Evolutionary conservation across 2,797 vertebrate genomes (phyloP).

Genomic region (Acrocephalus scirpaceus): DNA sequence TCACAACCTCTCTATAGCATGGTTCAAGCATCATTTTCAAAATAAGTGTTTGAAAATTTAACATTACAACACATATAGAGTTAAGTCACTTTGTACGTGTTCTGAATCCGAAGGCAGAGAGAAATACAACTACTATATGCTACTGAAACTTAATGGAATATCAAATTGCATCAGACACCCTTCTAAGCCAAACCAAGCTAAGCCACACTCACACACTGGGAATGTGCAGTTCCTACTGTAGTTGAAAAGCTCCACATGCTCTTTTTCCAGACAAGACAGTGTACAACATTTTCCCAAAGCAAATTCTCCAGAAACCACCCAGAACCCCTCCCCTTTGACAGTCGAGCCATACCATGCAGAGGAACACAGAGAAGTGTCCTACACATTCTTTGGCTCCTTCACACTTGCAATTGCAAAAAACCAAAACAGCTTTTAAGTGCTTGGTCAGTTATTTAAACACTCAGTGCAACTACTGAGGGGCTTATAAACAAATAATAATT

Average conservation of each 20-base stretch:
- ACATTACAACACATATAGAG: neutral
- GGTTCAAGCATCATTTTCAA: neutral
- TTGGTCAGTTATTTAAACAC: neutral
- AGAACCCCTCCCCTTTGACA: neutral
- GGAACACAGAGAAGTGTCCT: neutral
- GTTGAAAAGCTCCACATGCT: neutral
- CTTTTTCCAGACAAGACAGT: neutral
- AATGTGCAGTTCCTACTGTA: neutral
- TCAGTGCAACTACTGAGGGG: neutral
- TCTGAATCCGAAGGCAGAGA: neutral
- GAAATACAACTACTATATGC: neutral
- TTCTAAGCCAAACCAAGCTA: neutral
- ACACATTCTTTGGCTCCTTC: neutral
- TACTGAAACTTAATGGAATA: neutral
- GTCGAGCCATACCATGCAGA: neutral
- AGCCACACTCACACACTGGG: neutral
- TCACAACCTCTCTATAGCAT: neutral
- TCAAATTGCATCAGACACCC: neutral
- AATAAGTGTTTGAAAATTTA: neutral
- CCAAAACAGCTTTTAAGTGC: neutral
- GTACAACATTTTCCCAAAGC: neutral
- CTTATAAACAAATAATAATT: neutral
- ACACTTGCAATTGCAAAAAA: neutral
- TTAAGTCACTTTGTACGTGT: neutral
- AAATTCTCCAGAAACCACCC: neutral